These are phyloP conservation scores for Hiodon tergisus DNA, from an alignment of 2,113 vertebrate genomes.

Conservation along the genomic window DNA sequence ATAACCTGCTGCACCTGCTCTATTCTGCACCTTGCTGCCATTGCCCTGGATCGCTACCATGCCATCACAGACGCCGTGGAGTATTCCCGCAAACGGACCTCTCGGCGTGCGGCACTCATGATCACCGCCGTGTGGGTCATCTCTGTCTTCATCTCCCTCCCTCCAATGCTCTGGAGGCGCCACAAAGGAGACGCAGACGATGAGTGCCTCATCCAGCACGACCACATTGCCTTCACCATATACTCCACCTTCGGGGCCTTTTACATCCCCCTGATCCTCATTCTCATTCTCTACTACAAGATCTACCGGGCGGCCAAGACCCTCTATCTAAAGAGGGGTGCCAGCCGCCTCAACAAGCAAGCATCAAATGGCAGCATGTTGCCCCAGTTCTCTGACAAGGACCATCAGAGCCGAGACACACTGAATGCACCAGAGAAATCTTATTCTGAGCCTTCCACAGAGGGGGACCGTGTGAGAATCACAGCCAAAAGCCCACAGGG, in stretches of 20 bases:
- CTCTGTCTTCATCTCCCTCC: constrained; percentile 90
- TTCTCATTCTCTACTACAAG: constrained; percentile 97
- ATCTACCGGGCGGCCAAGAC: constrained; percentile 93
- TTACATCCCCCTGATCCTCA: constrained; percentile 88
- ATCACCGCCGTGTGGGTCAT: constrained; percentile 87
- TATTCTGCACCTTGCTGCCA: constrained; percentile 89
- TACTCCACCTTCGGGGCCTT: constrained; percentile 95
- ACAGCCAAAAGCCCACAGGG: constrained; percentile 60
- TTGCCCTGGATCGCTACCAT: constrained; percentile 87
- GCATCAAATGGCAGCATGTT: constrained; percentile 82
- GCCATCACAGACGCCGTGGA: constrained; percentile 93
- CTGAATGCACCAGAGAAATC: constrained; percentile 76
- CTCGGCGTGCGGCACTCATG: constrained; percentile 80
- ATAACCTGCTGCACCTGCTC: constrained; percentile 95
- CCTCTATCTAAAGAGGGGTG: constrained; percentile 81
- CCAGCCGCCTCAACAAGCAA: constrained; percentile 75
- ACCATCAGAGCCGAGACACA: constrained; percentile 62
- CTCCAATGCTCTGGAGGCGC: constrained; percentile 85
- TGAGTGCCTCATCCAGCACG: constrained; percentile 86
- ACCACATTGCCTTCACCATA: constrained; percentile 84
- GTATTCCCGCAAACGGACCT: constrained; percentile 87
- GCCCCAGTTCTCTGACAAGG: constrained; percentile 70
- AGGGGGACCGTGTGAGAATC: constrained; percentile 70
- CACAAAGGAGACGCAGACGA: constrained; percentile 62
- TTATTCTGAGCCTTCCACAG: constrained; percentile 77